Conservation (phyloP, 1,140 invertebrate species). For the Drosophila sturtevanti region DNA sequence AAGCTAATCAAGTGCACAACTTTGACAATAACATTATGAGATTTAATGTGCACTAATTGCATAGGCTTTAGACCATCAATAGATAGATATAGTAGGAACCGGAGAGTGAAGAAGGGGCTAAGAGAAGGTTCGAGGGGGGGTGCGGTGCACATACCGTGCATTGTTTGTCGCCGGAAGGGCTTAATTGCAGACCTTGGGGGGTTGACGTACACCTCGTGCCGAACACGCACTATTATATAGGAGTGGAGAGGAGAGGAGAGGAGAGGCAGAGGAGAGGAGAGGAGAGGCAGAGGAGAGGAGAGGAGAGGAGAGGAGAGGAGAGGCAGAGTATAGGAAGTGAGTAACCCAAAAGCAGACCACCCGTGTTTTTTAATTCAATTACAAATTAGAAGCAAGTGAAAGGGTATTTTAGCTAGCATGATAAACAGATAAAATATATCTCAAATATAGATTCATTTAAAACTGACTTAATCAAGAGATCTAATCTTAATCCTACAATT, state of each 20-base stretch:
- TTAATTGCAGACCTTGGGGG: slow-evolving; percentile 60
- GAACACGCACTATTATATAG: slow-evolving; percentile 55
- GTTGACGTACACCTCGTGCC: slow-evolving; percentile 34
- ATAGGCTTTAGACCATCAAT: slow-evolving; percentile 28
- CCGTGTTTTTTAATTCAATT: slow-evolving; percentile 64
- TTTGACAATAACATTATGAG: slow-evolving; percentile 71
- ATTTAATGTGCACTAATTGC: slow-evolving; percentile 77
- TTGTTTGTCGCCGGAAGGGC: slow-evolving; percentile 54
- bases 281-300: not conserved
- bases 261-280: not conserved
- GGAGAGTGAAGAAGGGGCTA: too few species aligned
- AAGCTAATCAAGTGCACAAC: slow-evolving; percentile 62
- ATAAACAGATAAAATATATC: not conserved
- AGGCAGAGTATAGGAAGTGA: too few species aligned
- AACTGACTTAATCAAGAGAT: too few species aligned
- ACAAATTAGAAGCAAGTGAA: slow-evolving; percentile 34
- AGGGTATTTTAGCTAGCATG: not conserved
- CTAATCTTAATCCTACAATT: too few species aligned
- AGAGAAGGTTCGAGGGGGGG: not conserved
- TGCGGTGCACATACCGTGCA: not conserved
- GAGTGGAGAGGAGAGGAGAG: not conserved
- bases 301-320: not conserved
- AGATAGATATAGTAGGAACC: too few species aligned
- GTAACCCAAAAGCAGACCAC: slow-evolving; percentile 8
- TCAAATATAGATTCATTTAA: too few species aligned